Conservation (phyloP, 2,888 invertebrate species). For the Epsilonema sp. region DNA sequence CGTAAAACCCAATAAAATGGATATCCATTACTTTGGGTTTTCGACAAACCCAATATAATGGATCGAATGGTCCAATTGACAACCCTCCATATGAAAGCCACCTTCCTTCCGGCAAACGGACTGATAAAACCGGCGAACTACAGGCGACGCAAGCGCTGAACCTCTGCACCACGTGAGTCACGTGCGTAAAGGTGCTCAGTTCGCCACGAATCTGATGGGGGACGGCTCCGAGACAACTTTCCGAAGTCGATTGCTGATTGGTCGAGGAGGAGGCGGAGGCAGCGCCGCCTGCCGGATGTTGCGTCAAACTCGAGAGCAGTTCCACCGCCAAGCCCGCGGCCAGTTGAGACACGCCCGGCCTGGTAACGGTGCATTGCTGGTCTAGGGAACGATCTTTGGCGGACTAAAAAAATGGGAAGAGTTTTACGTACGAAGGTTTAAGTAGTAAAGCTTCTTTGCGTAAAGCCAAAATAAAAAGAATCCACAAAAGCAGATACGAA, state of each 20-base stretch:
- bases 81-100: no score
- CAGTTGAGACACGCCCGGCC: slow-evolving; percentile 76
- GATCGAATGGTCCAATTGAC: no score
- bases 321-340: slow-evolving; percentile 79
- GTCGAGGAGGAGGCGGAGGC: slow-evolving; percentile 10
- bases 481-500: slow-evolving; percentile 3
- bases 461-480: background rate
- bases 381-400: slow-evolving; percentile 72
- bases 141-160: slow-evolving; percentile 85
- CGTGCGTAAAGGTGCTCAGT: slow-evolving; percentile 55
- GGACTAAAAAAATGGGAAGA: no score
- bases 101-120: no score
- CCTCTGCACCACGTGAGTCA: slow-evolving; percentile 60
- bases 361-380: slow-evolving; percentile 91
- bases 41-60: no score
- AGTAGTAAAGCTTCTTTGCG: background rate
- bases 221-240: slow-evolving; percentile 17
- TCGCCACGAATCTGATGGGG: slow-evolving; percentile 62
- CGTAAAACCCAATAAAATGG: no score
- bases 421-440: slow-evolving; percentile 39
- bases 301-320: slow-evolving; percentile 58
- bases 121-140: slow-evolving; percentile 41
- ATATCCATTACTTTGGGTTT: no score
- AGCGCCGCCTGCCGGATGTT: slow-evolving; percentile 50
- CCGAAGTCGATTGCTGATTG: background rate